Evolutionary conservation across 2,888 invertebrate species (phyloP), one percentile per base, ranked within the genome.

Genomic region (Drosophila paramelanica): DNA sequence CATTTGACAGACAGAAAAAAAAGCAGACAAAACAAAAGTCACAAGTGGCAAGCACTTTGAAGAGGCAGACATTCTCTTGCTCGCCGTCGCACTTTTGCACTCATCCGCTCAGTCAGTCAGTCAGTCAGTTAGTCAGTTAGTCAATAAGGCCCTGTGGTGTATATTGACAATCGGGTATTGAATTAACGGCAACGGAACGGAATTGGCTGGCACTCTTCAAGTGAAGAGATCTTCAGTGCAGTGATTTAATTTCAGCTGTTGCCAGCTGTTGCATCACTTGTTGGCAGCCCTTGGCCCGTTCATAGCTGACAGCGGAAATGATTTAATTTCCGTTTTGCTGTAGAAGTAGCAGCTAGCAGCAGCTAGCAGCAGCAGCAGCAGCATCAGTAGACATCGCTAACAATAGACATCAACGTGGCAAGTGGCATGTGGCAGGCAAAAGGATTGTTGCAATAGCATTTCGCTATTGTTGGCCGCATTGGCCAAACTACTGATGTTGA

Each of bases 261-360:
- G 77, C 77, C 77, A 81, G 81, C 81, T 75, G 81, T 81, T 85
- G 74, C 77, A 71, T 67, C 72, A 77, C 27, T 73, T 73, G 46
- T 59, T 74, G 70, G 67, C 75, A 68, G 58, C 56, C 27, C 27
- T 6, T 7, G 6, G 71, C 36, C 7, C 36, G 27, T 17, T 51
- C 38, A 23, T 43, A 25, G 51, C 39, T 51, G 83, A 86, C 68
- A 69, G 76, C 71, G 83, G 73, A 88, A 85, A 88, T 85, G 74
- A 82, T 88, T 88, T 88, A 79, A 88, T 85, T 79, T 85, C 77
- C 85, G 78, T 62, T 77, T 55, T 42, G 47, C 68, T 65, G 59
- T 61, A 31, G 10, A 31, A 10, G 4, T 27, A 8, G 27, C 27
- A 27, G 27, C 8, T 8, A 27, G 27, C 2, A 27, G 27, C 27